Percentiles rank a stretch among this genome's conserved stretches.
phyloP scores from a whole-genome alignment of 2,797 vertebrate genomes.

The Emys orbicularis region DNA sequence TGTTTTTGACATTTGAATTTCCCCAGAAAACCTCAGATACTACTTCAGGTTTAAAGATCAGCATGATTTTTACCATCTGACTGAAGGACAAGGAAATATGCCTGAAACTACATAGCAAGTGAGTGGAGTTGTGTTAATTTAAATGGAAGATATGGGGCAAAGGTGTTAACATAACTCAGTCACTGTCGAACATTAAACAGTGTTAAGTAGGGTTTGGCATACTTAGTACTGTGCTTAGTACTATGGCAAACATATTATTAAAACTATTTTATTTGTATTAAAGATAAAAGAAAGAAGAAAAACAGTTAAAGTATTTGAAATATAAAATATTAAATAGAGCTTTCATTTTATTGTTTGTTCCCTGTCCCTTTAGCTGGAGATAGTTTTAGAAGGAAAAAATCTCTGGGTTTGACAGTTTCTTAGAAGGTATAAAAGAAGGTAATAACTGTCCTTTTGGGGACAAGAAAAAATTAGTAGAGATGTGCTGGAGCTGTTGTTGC shows the following conservation, averaged over 20 bases:
- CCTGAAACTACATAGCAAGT: not conserved
- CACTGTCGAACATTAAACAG: no score
- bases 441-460: not conserved
- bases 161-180: not conserved
- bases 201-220: no score
- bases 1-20: not conserved
- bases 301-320: not conserved
- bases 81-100: not conserved
- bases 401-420: not conserved
- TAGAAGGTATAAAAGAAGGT: not conserved
- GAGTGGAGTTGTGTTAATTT: not conserved
- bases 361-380: not conserved
- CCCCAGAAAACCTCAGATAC: not conserved
- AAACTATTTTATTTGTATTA: not conserved
- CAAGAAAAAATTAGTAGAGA: not conserved
- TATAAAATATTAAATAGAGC: not conserved
- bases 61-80: not conserved
- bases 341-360: not conserved
- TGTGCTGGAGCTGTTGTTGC: not conserved
- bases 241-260: not conserved
- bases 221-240: not conserved
- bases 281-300: not conserved
- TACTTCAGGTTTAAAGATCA: not conserved
- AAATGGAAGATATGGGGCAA: not conserved
- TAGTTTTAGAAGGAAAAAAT: not conserved